These are phyloP conservation scores for Lichenostomus cassidix DNA, from an alignment of 2,113 vertebrate genomes.

Conservation along the genomic window DNA sequence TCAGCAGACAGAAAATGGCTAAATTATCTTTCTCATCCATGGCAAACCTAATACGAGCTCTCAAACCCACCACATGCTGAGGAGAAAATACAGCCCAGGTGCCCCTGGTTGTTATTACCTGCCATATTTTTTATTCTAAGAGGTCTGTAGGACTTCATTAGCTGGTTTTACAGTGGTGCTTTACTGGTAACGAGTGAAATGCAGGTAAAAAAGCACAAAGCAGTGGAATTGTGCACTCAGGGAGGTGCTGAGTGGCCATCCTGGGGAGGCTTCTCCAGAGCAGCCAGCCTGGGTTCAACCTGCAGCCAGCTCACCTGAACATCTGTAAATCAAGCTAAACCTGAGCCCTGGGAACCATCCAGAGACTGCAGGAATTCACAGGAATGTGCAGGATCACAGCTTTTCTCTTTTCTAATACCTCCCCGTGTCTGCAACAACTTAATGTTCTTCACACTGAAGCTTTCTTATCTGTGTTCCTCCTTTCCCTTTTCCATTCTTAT, in stretches of 20 bases:
- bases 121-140: constrained; percentile 15
- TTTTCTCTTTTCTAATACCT: not conserved
- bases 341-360: not conserved
- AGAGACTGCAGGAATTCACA: not conserved
- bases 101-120: constrained; percentile 24
- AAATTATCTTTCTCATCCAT: not conserved
- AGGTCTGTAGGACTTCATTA: constrained; percentile 25
- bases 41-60: not conserved
- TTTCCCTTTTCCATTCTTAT: not conserved
- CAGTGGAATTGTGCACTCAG: not conserved
- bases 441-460: not conserved
- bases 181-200: not conserved
- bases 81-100: constrained; percentile 47
- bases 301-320: not conserved
- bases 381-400: not conserved
- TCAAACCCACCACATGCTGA: constrained; percentile 25
- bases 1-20: not conserved
- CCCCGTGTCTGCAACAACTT: not conserved
- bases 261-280: not conserved
- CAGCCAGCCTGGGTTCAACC: not conserved
- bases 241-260: not conserved
- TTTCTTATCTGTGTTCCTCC: not conserved
- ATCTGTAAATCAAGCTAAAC: not conserved
- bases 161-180: constrained; percentile 19
- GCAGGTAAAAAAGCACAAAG: not conserved